Evolutionary conservation across 2,113 vertebrate species (phyloP).

Genomic region (Clinocottus analis): DNA sequence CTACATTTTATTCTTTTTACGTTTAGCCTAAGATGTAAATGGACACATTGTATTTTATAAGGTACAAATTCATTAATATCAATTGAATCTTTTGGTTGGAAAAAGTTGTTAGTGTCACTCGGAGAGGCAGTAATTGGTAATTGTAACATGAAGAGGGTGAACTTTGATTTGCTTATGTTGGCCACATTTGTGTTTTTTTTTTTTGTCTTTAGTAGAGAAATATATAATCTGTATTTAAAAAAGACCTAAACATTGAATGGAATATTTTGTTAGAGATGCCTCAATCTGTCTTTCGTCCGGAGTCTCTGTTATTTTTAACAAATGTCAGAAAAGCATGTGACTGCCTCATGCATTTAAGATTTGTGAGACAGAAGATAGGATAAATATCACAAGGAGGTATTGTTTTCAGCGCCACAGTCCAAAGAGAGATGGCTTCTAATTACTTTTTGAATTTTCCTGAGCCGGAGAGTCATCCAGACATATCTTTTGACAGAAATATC

Average conservation of each 20-base stretch:
- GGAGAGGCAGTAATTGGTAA: no score
- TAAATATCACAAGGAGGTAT: background rate
- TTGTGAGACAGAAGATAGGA: background rate
- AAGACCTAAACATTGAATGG: background rate
- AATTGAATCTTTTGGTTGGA: background rate
- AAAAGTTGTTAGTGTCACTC: no score
- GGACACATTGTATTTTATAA: background rate
- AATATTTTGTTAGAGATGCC: background rate
- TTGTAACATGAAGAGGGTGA: no score
- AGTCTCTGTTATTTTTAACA: slow-evolving; percentile 5
- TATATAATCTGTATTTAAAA: background rate
- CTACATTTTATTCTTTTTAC: background rate
- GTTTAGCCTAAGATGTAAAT: background rate
- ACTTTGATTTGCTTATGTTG: background rate
- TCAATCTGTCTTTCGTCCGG: background rate
- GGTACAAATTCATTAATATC: background rate
- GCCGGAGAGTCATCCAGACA: background rate
- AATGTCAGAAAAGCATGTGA: background rate
- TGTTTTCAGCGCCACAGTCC: background rate
- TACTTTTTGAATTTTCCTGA: slow-evolving; percentile 3
- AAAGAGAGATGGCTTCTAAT: background rate
- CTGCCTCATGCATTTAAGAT: background rate
- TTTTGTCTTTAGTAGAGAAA: background rate
- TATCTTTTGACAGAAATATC: slow-evolving; percentile 27
- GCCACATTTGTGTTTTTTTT: background rate